A percentile compares a stretch with the other conserved stretches of the same genome.
Conservation (phyloP, 1,140 invertebrate genomes). For the Hyphantria cunea region DNA sequence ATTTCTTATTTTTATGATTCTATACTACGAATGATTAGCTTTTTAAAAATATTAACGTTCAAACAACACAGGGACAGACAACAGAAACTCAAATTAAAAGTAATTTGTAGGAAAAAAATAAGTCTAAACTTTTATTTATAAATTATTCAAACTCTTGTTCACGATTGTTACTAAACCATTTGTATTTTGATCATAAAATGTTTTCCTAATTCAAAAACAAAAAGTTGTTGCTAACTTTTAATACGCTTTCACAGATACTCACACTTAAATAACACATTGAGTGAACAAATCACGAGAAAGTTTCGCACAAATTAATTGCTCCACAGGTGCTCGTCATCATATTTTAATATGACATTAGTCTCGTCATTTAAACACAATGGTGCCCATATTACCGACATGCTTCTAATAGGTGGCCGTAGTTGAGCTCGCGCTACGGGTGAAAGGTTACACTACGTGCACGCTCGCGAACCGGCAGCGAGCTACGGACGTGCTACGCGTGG, state of each 20-base stretch:
- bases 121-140: background rate
- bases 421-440: constrained; percentile 46
- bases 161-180: background rate
- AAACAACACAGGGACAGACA: too few species aligned
- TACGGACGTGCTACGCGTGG: constrained; percentile 44
- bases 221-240: background rate
- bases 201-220: background rate
- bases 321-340: constrained; percentile 59
- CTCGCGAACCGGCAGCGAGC: constrained; percentile 41
- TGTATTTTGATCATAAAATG: background rate
- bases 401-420: constrained; percentile 52
- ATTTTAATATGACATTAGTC: constrained; percentile 59
- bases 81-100: too few species aligned
- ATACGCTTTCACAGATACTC: constrained; percentile 33
- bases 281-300: constrained; percentile 41
- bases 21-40: too few species aligned
- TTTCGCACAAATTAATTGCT: constrained; percentile 54
- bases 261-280: constrained; percentile 38
- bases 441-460: constrained; percentile 54
- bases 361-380: constrained; percentile 58
- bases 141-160: background rate
- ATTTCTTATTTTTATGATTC: too few species aligned
- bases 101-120: too few species aligned
- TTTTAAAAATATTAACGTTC: too few species aligned
- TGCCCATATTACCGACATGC: constrained; percentile 57